Evolutionary conservation across 1,140 invertebrate species (phyloP), one percentile per base, ranked within the genome.

Genomic region (Euwallacea similis): DNA sequence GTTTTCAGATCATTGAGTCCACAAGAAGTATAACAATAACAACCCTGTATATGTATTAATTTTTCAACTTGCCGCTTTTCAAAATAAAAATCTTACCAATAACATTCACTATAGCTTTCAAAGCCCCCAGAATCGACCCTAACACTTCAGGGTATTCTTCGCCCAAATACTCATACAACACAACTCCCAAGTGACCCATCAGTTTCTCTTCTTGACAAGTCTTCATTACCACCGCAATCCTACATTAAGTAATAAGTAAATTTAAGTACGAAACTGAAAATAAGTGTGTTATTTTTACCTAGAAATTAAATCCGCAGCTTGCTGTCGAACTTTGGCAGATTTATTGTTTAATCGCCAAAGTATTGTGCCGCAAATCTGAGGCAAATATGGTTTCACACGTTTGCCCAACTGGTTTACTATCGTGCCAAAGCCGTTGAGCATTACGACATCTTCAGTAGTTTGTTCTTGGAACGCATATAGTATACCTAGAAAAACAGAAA

Each of bases 81-180:
- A 46, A 63, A 46, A 46, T 33, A 0, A 59, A 15, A 15, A 42
- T 50, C 72, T 58, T 47, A 66, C 98, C 97, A 81, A 99, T 99
- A 3, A 99, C 98, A 84, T 99, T 99, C 0, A 99, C 97, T 78
- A 99, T 99, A 0, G 94, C 96, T 85, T 99, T 99, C 0, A 99
- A 84, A 0, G 98, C 98, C 2, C 97, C 98, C 6, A 99, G 85
- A 81, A 99, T 99, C 53, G 96, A 98, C 65, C 98, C 98, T 66
- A 99, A 82, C 33, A 99, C 98, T 85, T 99, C 98, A 0, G 98
- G 98, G 82, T 99, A 99, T 83, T 99, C 98, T 85, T 99, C 98
- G 75, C 98, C 98, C 73, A 99, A 85, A 82, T 99, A 99, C 84
- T 99, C 98, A 80, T 99, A 99, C 58, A 99, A 84, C n/a, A 99